phyloP scores from a whole-genome alignment of 1,140 invertebrate species.

The Bombyx mandarina region DNA sequence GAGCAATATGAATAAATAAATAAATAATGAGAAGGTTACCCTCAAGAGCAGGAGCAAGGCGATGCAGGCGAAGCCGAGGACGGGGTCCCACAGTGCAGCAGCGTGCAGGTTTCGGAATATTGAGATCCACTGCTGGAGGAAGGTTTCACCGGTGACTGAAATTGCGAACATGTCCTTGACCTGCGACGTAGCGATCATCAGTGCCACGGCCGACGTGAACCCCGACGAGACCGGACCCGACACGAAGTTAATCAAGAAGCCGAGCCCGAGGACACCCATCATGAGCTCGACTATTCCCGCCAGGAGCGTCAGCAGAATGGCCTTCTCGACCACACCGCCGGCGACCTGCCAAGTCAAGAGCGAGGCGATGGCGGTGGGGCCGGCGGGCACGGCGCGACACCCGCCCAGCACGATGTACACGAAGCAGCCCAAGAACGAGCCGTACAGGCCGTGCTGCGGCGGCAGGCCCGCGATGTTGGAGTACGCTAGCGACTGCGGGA shows the following conservation, averaged over 20 bases:
- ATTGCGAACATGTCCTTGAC: constrained; percentile 89
- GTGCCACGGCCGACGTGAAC: constrained; percentile 92
- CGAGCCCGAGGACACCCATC: constrained; percentile 90
- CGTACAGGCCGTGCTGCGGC: constrained; percentile 89
- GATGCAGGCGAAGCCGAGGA: constrained; percentile 81
- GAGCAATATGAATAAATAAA: too few species aligned
- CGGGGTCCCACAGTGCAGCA: constrained; percentile 76
- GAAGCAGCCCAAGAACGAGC: constrained; percentile 91
- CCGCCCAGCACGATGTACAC: constrained; percentile 93
- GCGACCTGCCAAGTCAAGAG: constrained; percentile 84
- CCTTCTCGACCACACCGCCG: constrained; percentile 80
- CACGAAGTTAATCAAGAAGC: constrained; percentile 94
- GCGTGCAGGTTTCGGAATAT: constrained; percentile 75
- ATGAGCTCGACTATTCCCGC: constrained; percentile 84
- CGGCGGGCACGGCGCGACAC: constrained; percentile 91
- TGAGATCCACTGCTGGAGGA: constrained; percentile 80
- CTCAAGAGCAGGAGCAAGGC: constrained; percentile 79
- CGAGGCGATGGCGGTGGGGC: constrained; percentile 88
- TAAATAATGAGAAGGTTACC: constrained; percentile 50
- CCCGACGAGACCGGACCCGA: constrained; percentile 93
- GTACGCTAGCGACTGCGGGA: constrained; percentile 87
- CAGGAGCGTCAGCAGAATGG: constrained; percentile 85
- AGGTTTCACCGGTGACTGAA: constrained; percentile 79
- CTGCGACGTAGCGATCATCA: constrained; percentile 92
- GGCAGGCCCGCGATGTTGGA: constrained; percentile 86